A percentile compares a stretch with the other conserved stretches of the same genome.
Conservation (phyloP, 1,140 invertebrate species). For the Monomorium pharaonis region DNA sequence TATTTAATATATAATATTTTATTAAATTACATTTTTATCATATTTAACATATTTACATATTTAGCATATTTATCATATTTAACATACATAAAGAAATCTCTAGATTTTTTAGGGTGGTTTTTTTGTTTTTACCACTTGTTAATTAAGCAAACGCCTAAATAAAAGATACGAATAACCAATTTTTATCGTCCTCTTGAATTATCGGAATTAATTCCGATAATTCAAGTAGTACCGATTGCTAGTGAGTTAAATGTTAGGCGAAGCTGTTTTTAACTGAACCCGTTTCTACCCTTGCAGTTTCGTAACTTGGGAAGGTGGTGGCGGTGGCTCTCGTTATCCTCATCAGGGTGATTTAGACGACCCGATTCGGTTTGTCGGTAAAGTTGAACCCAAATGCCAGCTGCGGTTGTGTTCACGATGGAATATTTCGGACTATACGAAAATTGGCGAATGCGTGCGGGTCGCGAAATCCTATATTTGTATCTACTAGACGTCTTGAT, state of each 20-base stretch:
- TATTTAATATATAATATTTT: too few relatives aligned
- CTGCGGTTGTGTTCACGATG: constrained; percentile 38
- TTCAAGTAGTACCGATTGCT: constrained; percentile 24
- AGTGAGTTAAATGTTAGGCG: constrained; percentile 23
- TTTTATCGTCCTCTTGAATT: neutral
- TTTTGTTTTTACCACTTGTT: neutral
- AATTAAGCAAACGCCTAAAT: neutral
- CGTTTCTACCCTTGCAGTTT: constrained; percentile 23
- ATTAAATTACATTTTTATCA: too few relatives aligned
- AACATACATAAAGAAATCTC: neutral
- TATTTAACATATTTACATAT: too few relatives aligned
- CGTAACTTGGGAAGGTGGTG: constrained; percentile 35
- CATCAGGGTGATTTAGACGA: constrained; percentile 53
- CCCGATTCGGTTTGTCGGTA: constrained; percentile 23
- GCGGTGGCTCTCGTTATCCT: constrained; percentile 44
- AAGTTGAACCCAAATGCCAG: constrained; percentile 40
- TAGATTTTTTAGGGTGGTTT: neutral
- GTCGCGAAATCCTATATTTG: neutral
- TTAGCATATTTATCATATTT: too few relatives aligned
- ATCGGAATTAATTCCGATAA: constrained; percentile 17
- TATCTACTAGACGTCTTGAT: neutral
- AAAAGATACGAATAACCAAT: constrained; percentile 3
- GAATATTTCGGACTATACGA: neutral
- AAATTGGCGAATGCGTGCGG: neutral
- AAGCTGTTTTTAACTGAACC: neutral